Percentiles rank a stretch among this genome's conserved stretches.
phyloP scores from a whole-genome alignment of 2,888 invertebrate genomes.

The Maniola hyperantus region DNA sequence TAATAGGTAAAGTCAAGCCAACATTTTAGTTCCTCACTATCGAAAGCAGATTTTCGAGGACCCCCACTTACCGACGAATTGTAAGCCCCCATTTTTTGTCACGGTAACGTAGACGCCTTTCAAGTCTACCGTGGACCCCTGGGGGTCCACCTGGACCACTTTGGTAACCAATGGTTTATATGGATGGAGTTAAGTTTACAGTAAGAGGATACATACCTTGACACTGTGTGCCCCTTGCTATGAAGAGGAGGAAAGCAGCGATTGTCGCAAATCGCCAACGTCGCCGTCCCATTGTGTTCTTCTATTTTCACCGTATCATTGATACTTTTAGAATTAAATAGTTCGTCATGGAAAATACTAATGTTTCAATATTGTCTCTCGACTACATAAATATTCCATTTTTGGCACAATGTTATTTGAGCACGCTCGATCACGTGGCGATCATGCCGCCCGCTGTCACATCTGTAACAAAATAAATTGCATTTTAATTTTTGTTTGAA shows the following conservation, averaged over 20 bases:
- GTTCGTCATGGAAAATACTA: constrained; percentile 30
- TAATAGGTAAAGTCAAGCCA: no score
- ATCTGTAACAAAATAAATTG: constrained; percentile 67
- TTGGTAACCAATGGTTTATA: no score
- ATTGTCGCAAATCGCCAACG: constrained; percentile 75
- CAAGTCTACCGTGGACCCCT: no score
- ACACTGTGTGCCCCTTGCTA: constrained; percentile 70
- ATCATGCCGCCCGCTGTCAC: constrained; percentile 60
- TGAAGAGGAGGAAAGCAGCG: constrained; percentile 70
- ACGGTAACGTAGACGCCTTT: no score
- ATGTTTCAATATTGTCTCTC: constrained; percentile 21
- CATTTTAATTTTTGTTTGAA: constrained; percentile 20
- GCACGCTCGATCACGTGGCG: constrained; percentile 50
- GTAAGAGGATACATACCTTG: constrained; percentile 60
- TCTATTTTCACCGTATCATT: constrained; percentile 74
- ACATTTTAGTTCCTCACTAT: no score
- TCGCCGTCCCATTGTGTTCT: constrained; percentile 70
- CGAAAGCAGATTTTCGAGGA: no score
- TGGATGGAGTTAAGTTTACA: background rate
- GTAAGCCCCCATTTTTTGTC: no score
- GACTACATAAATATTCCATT: constrained; percentile 34
- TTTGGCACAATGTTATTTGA: constrained; percentile 32
- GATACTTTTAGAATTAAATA: constrained; percentile 44
- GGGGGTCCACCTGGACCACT: no score
- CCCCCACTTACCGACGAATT: no score